Percentiles rank a stretch among this genome's conserved stretches.
Conservation (phyloP, 2,797 vertebrate species). For the Eospalax fontanierii region DNA sequence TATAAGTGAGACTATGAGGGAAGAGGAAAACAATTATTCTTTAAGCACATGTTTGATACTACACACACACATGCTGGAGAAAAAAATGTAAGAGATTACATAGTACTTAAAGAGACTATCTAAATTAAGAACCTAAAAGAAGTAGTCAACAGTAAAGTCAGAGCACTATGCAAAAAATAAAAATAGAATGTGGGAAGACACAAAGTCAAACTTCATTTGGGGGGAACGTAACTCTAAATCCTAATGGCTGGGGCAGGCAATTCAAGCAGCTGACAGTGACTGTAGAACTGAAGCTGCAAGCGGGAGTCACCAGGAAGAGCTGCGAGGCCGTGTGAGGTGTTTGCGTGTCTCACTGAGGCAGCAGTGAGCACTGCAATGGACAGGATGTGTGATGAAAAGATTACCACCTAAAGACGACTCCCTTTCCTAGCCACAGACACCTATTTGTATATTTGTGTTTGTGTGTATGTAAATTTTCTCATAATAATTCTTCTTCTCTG, state of each 20-base stretch:
- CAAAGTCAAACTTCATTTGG: neutral
- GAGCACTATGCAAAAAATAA: neutral
- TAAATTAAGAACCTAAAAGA: neutral
- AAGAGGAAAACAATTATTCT: neutral
- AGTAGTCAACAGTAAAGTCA: neutral
- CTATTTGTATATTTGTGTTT: neutral
- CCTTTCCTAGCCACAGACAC: neutral
- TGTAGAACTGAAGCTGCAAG: slow-evolving; percentile 30
- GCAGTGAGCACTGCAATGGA: neutral
- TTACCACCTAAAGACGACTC: slow-evolving; percentile 32
- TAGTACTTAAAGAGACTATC: neutral
- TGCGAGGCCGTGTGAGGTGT: neutral
- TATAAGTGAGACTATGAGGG: neutral
- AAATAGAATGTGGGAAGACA: neutral
- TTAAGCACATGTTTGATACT: neutral
- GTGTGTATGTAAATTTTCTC: neutral
- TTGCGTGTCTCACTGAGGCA: neutral
- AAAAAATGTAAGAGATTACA: neutral
- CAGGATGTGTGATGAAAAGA: slow-evolving; percentile 3
- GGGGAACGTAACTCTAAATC: neutral
- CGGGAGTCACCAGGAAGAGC: slow-evolving; percentile 52
- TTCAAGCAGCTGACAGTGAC: neutral
- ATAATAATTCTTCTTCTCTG: slow-evolving; percentile 8
- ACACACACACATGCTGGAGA: neutral
- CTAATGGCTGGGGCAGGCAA: neutral